Evolutionary conservation across 2,113 vertebrate species (phyloP), one percentile per base, ranked within the genome.

Genomic region (Fukomys damarensis): DNA sequence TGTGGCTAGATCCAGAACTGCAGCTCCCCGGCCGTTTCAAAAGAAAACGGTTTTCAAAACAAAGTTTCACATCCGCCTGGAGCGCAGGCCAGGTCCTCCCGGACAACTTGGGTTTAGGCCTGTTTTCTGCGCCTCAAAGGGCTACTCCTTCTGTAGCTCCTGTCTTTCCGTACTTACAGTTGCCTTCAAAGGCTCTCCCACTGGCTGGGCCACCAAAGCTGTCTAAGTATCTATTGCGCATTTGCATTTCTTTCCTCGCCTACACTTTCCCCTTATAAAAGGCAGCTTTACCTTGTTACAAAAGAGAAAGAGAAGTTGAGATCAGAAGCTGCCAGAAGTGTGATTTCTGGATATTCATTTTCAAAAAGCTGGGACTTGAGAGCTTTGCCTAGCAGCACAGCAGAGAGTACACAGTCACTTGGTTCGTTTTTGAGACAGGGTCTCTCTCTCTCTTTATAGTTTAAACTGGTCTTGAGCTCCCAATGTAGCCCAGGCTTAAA

Each of bases 1-100:
- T 46, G 98, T 98, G 98, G 98, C 96, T 94, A 80, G 95, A 77
- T 0, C 2, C 65, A 65, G 92, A 98, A 98, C 28, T 61, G 81
- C 98, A 98, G n/a, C 43, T 76, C 10, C 12, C 85, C 59, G 6
- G 7, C 11, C 32, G 9, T 63, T 61, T 46, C 22, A 17, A 56
- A 81, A 32, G 35, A 49, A 32, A 52, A 14, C 3, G 3, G n/a
- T n/a, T n/a, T n/a, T n/a, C n/a, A n/a, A n/a, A n/a, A n/a, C n/a
- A n/a, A n/a, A n/a, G n/a, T n/a, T n/a, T n/a, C n/a, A 35, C 13
- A 22, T 1, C 0, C 0, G 24, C 14, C 10, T 52, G 16, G 80
- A 41, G 81, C 32, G 0, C 19, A 1, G 32, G 12, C 32, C 20
- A 5, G 43, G 74, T 11, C 12, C 2, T 1, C 28, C 6, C 20